Base-by-base conservation (phyloP, 2,888 invertebrate species). In the Cataglyphis altisquamis region DNA sequence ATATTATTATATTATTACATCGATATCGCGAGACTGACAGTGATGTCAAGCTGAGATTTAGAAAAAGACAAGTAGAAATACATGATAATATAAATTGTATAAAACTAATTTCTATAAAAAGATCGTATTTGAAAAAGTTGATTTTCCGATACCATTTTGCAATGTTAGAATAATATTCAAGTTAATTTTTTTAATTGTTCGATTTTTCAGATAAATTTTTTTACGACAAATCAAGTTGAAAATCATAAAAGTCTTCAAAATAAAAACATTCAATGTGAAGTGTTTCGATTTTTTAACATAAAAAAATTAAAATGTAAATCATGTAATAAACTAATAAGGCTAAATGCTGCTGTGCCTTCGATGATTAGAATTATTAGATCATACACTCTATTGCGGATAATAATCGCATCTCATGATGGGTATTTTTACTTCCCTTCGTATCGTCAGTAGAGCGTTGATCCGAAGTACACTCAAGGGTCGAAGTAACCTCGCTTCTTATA, bases 1-100 rank as follows among this genome's bases (percentile, higher is more conserved):
- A 62, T 62, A 21, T 64, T 74, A 62, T 73, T 12, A 62, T 62
- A 18, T 64, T 74, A 45, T 74, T 39, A 62, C 32, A 62, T 62
- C 62, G 15, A 45, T 62, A n/a, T 63, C 32, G 6, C 18, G 32
- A n/a, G 45, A 48, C 18, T 48, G 10, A 36, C 64, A 64, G 64
- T 36, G 21, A 75, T 64, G 6, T 74, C 48, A 48, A 18, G n/a
- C 32, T 18, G 8, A n/a, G 18, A 70, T n/a, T 62, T 21, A n/a
- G 62, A 64, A 62, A 48, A 36, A 45, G 45, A 52, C 52, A 45
- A 18, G 2, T 52, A n/a, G 8, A n/a, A n/a, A 52, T 52, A 52
- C 18, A 18, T 8, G 52, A 52, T 52, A n/a, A 52, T 52, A 52
- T 52, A 8, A 52, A 52, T 52, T n/a, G n/a, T n/a, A 52, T 52